Percentiles rank a stretch among this genome's conserved stretches.
Conservation (phyloP, 2,888 invertebrate genomes). For the Sarcophaga rosellei region DNA sequence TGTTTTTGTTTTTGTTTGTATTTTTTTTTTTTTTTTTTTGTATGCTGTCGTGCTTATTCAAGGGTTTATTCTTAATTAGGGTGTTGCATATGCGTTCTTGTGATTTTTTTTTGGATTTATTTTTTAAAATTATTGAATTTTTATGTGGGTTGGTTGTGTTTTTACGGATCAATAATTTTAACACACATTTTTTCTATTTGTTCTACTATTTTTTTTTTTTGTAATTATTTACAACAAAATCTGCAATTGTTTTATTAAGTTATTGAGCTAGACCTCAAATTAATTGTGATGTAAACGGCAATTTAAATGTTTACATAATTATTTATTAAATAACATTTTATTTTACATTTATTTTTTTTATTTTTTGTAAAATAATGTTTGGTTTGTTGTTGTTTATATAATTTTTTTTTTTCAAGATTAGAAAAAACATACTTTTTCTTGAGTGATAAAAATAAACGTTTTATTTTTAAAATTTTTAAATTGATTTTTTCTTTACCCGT, state of each 20-base stretch:
- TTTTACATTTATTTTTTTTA: constrained; percentile 1
- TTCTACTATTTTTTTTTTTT: background rate
- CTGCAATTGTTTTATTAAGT: background rate
- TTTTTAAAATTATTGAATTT: constrained; percentile 2
- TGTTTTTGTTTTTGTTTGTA: constrained; percentile 21
- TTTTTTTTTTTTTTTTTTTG: background rate
- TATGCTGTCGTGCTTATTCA: constrained; percentile 27
- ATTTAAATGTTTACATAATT: too few relatives aligned
- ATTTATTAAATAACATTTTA: background rate
- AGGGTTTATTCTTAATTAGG: constrained; percentile 54
- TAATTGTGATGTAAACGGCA: too few relatives aligned
- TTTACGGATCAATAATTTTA: background rate
- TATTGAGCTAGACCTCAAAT: too few relatives aligned
- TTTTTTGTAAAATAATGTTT: background rate
- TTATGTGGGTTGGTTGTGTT: constrained; percentile 13
- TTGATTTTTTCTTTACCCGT: constrained; percentile 58
- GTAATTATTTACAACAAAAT: background rate
- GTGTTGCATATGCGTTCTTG: constrained; percentile 24
- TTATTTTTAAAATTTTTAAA: constrained; percentile 30
- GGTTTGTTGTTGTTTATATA: background rate
- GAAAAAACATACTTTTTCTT: background rate
- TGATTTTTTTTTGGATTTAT: constrained; percentile 43
- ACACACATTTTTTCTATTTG: background rate
- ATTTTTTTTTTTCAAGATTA: background rate
- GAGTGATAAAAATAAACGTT: background rate